Evolutionary conservation across 2,797 vertebrate genomes (phyloP).

Genomic region (Lutjanus campechanus): DNA sequence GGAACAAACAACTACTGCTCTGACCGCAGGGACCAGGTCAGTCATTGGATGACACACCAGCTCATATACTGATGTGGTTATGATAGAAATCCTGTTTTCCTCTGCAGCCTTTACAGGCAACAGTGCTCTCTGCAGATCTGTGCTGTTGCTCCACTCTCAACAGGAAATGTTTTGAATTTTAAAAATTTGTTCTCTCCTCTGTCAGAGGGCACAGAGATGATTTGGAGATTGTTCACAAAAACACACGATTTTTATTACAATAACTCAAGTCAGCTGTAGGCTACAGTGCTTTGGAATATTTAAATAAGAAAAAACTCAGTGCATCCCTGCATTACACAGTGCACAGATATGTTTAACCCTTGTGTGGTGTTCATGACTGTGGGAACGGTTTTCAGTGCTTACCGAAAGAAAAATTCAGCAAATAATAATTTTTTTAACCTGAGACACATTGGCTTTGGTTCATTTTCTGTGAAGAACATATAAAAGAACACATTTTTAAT

Average conservation of each 20-base stretch:
- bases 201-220: constrained; percentile 32
- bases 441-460: too few relatives aligned
- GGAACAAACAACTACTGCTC: constrained; percentile 3
- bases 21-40: not conserved
- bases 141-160: constrained; percentile 15
- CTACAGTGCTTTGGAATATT: constrained; percentile 6
- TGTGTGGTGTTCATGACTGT: too few relatives aligned
- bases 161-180: constrained; percentile 38
- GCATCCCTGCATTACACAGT: not conserved
- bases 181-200: constrained; percentile 17
- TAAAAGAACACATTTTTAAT: too few relatives aligned
- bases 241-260: not conserved
- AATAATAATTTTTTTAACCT: too few relatives aligned
- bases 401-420: too few relatives aligned
- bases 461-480: too few relatives aligned
- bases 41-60: not conserved
- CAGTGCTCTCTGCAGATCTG: constrained; percentile 2
- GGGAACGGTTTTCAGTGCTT: too few relatives aligned
- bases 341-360: not conserved
- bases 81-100: not conserved
- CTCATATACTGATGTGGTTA: not conserved
- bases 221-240: constrained; percentile 18
- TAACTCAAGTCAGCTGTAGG: not conserved
- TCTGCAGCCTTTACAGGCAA: not conserved
- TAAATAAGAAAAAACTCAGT: not conserved